phyloP scores from a whole-genome alignment of 1,140 invertebrate species.

The Leptinotarsa lineolata region DNA sequence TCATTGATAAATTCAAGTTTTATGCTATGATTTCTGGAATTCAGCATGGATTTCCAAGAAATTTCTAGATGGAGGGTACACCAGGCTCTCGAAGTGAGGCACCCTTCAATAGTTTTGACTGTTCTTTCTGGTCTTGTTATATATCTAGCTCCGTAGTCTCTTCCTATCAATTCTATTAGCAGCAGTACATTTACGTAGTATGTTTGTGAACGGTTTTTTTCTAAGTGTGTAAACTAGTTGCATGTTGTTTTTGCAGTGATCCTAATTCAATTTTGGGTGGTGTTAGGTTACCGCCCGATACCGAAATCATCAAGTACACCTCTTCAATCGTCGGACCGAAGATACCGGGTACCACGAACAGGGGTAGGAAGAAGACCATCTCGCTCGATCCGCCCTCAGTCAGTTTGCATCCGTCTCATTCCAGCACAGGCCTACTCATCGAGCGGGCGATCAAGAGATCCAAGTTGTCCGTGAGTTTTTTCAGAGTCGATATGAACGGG shows the following conservation, averaged over 20 bases:
- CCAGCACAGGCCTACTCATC: slow-evolving; percentile 55
- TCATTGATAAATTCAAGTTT: too few relatives aligned
- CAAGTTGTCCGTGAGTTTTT: slow-evolving; percentile 49
- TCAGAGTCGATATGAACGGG: background rate
- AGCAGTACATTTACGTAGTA: background rate
- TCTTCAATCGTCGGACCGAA: slow-evolving; percentile 82
- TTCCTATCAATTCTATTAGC: too few relatives aligned
- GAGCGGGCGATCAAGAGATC: slow-evolving; percentile 62
- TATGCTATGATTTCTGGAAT: too few relatives aligned
- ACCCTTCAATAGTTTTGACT: too few relatives aligned
- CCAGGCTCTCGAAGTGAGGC: too few relatives aligned
- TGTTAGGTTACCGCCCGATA: slow-evolving; percentile 82
- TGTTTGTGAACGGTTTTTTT: background rate
- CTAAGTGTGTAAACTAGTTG: slow-evolving; percentile 34
- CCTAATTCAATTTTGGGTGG: slow-evolving; percentile 77
- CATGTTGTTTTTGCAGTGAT: slow-evolving; percentile 62
- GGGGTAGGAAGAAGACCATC: slow-evolving; percentile 84
- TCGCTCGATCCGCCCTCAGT: slow-evolving; percentile 80
- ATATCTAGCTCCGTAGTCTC: too few relatives aligned
- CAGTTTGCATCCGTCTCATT: slow-evolving; percentile 62
- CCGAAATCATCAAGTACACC: slow-evolving; percentile 87
- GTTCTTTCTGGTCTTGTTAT: too few relatives aligned
- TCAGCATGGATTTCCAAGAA: too few relatives aligned
- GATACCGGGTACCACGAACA: slow-evolving; percentile 77
- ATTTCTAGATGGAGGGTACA: too few relatives aligned